These are phyloP conservation scores for Quadroppia sp. DNA, from an alignment of 2,888 invertebrate genomes.

Conservation along the genomic window DNA sequence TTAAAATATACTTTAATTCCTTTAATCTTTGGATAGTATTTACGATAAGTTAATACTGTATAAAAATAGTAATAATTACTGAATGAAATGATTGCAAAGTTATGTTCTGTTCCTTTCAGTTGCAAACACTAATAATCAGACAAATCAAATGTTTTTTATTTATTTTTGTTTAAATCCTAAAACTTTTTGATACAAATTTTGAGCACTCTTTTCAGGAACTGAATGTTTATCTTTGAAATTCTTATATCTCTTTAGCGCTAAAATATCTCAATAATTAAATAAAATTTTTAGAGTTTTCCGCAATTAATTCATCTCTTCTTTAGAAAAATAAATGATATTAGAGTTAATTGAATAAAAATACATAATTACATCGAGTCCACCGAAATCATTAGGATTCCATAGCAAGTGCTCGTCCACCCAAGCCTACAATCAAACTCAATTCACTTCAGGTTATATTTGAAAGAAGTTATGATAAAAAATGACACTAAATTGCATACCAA, in stretches of 20 bases:
- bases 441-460: neutral
- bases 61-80: too few species aligned
- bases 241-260: neutral
- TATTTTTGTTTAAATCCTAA: too few species aligned
- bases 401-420: constrained; percentile 33
- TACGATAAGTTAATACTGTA: too few species aligned
- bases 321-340: neutral
- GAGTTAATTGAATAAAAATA: neutral
- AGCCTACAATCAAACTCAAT: neutral
- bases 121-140: too few species aligned
- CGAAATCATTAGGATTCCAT: constrained; percentile 35
- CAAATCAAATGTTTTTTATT: too few species aligned
- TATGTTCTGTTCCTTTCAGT: too few species aligned
- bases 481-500: neutral
- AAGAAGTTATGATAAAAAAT: neutral
- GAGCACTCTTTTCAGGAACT: neutral
- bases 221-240: neutral
- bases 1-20: too few species aligned
- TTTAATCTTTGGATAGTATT: too few species aligned
- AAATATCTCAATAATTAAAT: neutral
- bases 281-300: neutral
- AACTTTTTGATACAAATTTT: too few species aligned
- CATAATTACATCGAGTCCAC: constrained; percentile 10
- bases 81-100: too few species aligned
- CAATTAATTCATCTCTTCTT: neutral